Conservation (phyloP, 2,888 invertebrate species). For the Aphidius colemani region DNA sequence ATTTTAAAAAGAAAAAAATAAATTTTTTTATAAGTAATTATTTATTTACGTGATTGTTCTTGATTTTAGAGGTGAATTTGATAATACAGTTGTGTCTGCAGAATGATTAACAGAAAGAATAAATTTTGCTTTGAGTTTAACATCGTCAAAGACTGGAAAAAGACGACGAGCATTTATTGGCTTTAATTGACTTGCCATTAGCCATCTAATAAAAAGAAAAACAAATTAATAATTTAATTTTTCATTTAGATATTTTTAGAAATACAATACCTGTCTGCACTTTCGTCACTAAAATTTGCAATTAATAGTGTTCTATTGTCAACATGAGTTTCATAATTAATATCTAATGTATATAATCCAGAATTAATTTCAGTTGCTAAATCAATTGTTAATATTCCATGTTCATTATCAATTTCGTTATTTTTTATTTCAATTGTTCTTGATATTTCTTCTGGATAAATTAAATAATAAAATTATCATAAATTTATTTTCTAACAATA, state of each 20-base stretch:
- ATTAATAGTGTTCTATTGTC: conserved; percentile 32
- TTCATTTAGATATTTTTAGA: background rate
- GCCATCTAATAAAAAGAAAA: conserved; percentile 37
- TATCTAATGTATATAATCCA: conserved; percentile 46
- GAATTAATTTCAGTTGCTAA: conserved; percentile 33
- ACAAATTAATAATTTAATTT: conserved; percentile 4
- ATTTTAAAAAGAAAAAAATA: too few relatives aligned
- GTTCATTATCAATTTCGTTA: conserved; percentile 40
- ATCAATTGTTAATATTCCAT: conserved; percentile 42
- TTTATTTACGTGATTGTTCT: conserved; percentile 43
- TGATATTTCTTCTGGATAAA: conserved; percentile 26
- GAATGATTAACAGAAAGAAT: conserved; percentile 73
- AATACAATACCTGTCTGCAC: conserved; percentile 28
- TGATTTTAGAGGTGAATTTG: conserved; percentile 71
- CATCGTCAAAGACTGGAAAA: conserved; percentile 69
- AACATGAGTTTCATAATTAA: conserved; percentile 43
- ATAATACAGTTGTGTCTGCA: conserved; percentile 68
- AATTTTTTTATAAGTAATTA: too few relatives aligned
- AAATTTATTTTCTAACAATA: too few relatives aligned
- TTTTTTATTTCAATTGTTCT: conserved; percentile 34
- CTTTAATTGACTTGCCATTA: conserved; percentile 42
- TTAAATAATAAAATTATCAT: conserved; percentile 3
- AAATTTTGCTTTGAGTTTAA: conserved; percentile 76
- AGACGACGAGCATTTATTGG: conserved; percentile 40
- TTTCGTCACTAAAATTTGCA: conserved; percentile 31